Conservation (phyloP, 1,140 invertebrate species). For the Ridgeia piscesae region DNA sequence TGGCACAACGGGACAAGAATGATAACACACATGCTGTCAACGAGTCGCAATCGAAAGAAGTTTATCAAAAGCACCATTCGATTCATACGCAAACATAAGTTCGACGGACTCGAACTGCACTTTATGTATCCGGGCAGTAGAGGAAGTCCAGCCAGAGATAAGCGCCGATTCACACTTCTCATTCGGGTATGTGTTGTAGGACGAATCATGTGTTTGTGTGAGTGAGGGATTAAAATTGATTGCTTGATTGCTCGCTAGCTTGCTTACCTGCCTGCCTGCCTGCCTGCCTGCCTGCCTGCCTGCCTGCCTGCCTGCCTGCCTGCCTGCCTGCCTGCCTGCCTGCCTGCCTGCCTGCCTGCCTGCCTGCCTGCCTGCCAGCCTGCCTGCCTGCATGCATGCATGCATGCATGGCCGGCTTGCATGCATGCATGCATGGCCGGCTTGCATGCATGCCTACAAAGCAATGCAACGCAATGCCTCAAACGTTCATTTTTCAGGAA, state of each 20-base stretch:
- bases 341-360: background rate
- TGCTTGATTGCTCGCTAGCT: too few relatives aligned
- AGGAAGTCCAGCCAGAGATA: slow-evolving; percentile 36
- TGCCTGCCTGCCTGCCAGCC: background rate
- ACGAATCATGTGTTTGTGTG: too few relatives aligned
- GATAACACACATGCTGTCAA: slow-evolving; percentile 22
- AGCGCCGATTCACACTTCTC: slow-evolving; percentile 34
- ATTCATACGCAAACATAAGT: slow-evolving; percentile 35
- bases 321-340: too few relatives aligned
- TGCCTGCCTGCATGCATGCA: slow-evolving; percentile 7
- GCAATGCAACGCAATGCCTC: too few relatives aligned
- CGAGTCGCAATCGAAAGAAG: background rate
- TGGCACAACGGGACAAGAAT: background rate
- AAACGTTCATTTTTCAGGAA: slow-evolving; percentile 62
- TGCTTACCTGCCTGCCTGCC: too few relatives aligned
- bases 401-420: slow-evolving; percentile 13
- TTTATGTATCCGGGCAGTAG: slow-evolving; percentile 42
- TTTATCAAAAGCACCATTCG: slow-evolving; percentile 21
- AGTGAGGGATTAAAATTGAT: too few relatives aligned
- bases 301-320: too few relatives aligned
- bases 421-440: slow-evolving; percentile 8
- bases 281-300: too few relatives aligned
- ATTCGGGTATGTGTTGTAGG: slow-evolving; percentile 33
- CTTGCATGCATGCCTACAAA: too few relatives aligned
- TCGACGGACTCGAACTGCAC: slow-evolving; percentile 43